A percentile compares a stretch with the other conserved stretches of the same genome.
Conservation (phyloP, 1,140 invertebrate species). For the Idris sp. region DNA sequence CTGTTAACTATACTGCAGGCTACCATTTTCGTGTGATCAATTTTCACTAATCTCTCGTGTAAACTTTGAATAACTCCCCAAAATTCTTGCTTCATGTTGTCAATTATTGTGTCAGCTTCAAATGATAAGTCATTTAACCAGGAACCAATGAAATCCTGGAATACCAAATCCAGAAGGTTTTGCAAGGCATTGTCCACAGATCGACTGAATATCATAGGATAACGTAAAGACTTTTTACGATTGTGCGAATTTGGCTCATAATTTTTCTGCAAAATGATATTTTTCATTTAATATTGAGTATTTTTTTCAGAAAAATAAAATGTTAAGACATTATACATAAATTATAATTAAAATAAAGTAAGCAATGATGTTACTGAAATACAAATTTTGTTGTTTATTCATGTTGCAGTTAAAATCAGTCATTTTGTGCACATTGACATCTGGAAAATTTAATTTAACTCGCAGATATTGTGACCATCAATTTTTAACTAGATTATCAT, state of each 20-base stretch:
- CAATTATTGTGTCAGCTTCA: constrained; percentile 80
- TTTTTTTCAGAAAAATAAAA: too few relatives aligned
- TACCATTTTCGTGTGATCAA: constrained; percentile 90
- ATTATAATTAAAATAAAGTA: too few relatives aligned
- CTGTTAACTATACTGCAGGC: constrained; percentile 88
- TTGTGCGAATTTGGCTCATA: constrained; percentile 67
- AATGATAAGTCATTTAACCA: constrained; percentile 86
- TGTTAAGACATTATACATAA: too few relatives aligned
- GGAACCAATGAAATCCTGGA: constrained; percentile 87
- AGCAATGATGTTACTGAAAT: too few relatives aligned
- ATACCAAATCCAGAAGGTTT: constrained; percentile 87
- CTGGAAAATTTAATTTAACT: too few relatives aligned
- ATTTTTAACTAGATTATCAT: too few relatives aligned
- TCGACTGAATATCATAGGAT: constrained; percentile 86
- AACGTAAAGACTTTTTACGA: constrained; percentile 71
- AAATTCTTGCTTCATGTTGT: constrained; percentile 87
- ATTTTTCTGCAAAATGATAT: constrained; percentile 68
- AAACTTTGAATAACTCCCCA: constrained; percentile 89
- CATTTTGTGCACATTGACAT: too few relatives aligned
- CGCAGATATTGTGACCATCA: too few relatives aligned
- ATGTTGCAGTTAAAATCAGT: too few relatives aligned
- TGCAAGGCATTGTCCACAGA: constrained; percentile 90
- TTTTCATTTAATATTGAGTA: too few relatives aligned
- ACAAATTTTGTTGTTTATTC: too few relatives aligned
- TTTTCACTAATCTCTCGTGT: constrained; percentile 83